phyloP scores from a whole-genome alignment of 1,140 invertebrate genomes.

The Manduca sexta region DNA sequence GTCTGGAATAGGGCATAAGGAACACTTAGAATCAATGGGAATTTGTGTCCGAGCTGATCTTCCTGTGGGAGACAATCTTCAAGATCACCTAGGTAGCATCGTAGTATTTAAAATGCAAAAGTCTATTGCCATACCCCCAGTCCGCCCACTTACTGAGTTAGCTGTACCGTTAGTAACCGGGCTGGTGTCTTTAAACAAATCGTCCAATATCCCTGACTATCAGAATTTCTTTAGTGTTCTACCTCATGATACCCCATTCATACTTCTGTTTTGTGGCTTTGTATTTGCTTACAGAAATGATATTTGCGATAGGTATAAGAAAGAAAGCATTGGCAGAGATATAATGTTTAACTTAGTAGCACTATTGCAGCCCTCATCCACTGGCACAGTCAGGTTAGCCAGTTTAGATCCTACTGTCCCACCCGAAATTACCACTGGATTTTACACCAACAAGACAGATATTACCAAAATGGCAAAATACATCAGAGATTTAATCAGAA shows the following conservation, averaged over 20 bases:
- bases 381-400: background rate
- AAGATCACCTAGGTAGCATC: background rate
- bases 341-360: constrained; percentile 1
- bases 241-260: constrained; percentile 2
- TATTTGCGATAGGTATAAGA: constrained; percentile 1
- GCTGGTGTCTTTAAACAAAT: background rate
- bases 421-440: constrained; percentile 76
- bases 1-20: constrained; percentile 7
- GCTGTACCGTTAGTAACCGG: constrained; percentile 1
- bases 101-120: constrained; percentile 4
- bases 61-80: constrained; percentile 3
- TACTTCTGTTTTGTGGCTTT: background rate
- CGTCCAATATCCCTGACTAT: constrained; percentile 4
- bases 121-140: background rate
- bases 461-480: constrained; percentile 16
- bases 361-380: constrained; percentile 1
- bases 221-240: background rate
- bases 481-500: constrained; percentile 11
- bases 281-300: background rate
- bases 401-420: background rate
- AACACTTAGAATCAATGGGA: constrained; percentile 1
- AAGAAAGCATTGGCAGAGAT: background rate
- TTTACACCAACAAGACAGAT: constrained; percentile 59
- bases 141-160: background rate
- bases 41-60: constrained; percentile 2